Percentiles rank a stretch among this genome's conserved stretches.
Conservation (phyloP, 1,140 invertebrate species). For the Hermetia illucens region DNA sequence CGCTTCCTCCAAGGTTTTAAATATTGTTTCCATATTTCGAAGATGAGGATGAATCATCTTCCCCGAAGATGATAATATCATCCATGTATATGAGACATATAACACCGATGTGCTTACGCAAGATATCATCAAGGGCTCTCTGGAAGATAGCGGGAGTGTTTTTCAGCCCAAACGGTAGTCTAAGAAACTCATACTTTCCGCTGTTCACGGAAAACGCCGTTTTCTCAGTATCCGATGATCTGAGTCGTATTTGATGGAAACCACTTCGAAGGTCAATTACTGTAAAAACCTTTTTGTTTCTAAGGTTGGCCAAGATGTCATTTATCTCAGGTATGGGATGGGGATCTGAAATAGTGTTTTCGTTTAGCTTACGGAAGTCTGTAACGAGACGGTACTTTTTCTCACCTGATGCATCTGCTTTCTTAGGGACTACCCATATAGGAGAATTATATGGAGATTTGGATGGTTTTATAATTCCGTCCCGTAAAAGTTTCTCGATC, state of each 20-base stretch:
- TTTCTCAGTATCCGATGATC: constrained; percentile 15
- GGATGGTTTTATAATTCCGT: constrained; percentile 16
- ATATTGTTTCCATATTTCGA: constrained; percentile 10
- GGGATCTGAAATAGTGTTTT: constrained; percentile 19
- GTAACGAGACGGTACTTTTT: constrained; percentile 19
- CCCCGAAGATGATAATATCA: background rate
- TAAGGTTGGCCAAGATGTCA: constrained; percentile 30
- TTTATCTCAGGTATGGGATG: constrained; percentile 36
- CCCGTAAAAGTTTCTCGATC: constrained; percentile 8
- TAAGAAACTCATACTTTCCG: constrained; percentile 24
- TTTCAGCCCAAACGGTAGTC: constrained; percentile 26
- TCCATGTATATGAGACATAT: constrained; percentile 6
- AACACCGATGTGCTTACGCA: constrained; percentile 9
- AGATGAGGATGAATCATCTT: constrained; percentile 4
- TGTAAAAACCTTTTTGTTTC: constrained; percentile 24
- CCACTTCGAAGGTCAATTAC: constrained; percentile 30
- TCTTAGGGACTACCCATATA: constrained; percentile 5
- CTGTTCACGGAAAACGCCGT: constrained; percentile 22
- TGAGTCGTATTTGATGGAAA: constrained; percentile 16
- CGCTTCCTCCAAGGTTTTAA: constrained; percentile 9
- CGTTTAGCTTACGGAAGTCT: constrained; percentile 20
- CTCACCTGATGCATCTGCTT: constrained; percentile 9
- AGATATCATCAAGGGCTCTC: constrained; percentile 25
- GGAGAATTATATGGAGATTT: constrained; percentile 5
- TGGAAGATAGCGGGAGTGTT: constrained; percentile 29